phyloP scores from a whole-genome alignment of 2,888 invertebrate genomes.

The Cataglyphis albicans region DNA sequence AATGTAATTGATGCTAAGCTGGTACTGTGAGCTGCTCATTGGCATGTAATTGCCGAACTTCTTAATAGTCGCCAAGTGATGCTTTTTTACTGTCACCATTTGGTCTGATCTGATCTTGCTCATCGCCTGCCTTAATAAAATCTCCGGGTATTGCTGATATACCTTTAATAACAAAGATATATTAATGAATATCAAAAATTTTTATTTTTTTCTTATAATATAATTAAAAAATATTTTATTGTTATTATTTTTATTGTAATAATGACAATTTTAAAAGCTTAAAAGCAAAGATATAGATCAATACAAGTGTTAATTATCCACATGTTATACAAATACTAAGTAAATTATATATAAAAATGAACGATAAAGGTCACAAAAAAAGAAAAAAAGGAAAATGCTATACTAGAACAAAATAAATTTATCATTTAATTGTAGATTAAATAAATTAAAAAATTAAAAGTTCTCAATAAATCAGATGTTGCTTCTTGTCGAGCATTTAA shows the following conservation, averaged over 20 bases:
- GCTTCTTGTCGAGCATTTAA: background rate
- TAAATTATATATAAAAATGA: conserved; percentile 13
- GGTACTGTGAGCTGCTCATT: conserved; percentile 87
- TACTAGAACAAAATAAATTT: background rate
- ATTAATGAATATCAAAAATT: background rate
- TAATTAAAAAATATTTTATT: background rate
- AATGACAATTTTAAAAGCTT: background rate
- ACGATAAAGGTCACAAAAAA: background rate
- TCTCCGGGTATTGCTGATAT: conserved; percentile 91
- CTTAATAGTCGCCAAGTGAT: conserved; percentile 83
- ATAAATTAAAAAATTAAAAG: background rate
- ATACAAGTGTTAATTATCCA: background rate
- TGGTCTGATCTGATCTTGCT: conserved; percentile 88
- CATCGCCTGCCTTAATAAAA: conserved; percentile 88
- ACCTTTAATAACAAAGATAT: conserved; percentile 80
- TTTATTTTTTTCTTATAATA: background rate
- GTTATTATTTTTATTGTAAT: too few relatives aligned
- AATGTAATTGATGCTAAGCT: conserved; percentile 84
- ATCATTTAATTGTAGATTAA: background rate
- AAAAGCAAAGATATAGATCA: background rate
- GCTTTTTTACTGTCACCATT: conserved; percentile 88
- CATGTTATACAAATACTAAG: background rate
- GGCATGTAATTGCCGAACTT: conserved; percentile 86
- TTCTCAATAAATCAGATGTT: background rate
- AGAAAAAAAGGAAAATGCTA: background rate